phyloP scores from a whole-genome alignment of 2,797 vertebrate species.

The Hemitrygon akajei region DNA sequence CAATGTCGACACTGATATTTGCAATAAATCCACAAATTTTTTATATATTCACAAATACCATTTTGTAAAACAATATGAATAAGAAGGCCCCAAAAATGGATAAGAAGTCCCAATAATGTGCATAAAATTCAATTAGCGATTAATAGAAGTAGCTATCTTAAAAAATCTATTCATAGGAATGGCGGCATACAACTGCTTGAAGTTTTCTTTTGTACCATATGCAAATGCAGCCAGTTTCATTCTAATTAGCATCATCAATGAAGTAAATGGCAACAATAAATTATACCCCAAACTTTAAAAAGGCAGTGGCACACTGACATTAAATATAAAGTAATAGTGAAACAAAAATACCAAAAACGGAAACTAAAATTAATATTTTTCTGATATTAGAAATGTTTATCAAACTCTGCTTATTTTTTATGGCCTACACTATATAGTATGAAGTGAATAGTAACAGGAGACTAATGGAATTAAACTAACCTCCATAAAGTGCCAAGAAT shows the following conservation, averaged over 20 bases:
- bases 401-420: neutral
- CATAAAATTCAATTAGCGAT: neutral
- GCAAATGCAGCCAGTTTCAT: neutral
- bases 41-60: neutral
- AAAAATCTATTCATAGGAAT: neutral
- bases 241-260: neutral
- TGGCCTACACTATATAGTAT: neutral
- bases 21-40: too few relatives aligned
- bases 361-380: neutral
- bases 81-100: neutral
- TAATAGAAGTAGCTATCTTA: neutral
- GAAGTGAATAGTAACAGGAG: constrained; percentile 20
- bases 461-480: constrained; percentile 7
- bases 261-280: neutral
- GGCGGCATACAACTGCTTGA: neutral
- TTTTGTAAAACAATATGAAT: neutral
- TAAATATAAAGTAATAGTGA: neutral
- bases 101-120: neutral
- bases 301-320: neutral
- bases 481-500: constrained; percentile 6
- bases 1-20: neutral
- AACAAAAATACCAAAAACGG: neutral
- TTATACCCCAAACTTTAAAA: neutral
- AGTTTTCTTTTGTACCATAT: neutral
- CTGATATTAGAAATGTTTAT: neutral